Conservation (phyloP, 2,797 vertebrate species). For the Paratrypauchen microcephalus region DNA sequence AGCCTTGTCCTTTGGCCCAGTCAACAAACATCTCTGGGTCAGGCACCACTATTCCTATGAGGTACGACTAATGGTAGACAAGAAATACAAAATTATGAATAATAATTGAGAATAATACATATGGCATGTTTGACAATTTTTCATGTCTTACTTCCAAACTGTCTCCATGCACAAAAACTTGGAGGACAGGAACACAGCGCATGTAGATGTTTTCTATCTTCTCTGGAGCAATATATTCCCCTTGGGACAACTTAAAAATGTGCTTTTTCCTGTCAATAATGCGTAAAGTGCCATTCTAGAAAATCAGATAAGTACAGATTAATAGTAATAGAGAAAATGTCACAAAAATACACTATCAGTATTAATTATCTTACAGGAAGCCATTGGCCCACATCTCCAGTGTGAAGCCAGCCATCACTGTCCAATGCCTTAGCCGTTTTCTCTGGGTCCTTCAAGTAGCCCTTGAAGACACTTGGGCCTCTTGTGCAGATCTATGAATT, state of each 20-base stretch:
- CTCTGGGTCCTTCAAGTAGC: slow-evolving; percentile 77
- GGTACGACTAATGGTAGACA: slow-evolving; percentile 65
- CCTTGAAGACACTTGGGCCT: slow-evolving; percentile 78
- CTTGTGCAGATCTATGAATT: slow-evolving; percentile 75
- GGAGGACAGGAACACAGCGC: slow-evolving; percentile 74
- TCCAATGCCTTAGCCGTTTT: slow-evolving; percentile 76
- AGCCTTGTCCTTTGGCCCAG: slow-evolving; percentile 75
- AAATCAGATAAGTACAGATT: slow-evolving; percentile 3
- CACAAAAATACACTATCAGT: neutral
- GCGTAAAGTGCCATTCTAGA: slow-evolving; percentile 78
- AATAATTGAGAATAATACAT: neutral
- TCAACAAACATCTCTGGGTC: slow-evolving; percentile 77
- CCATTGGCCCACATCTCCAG: slow-evolving; percentile 82
- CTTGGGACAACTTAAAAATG: slow-evolving; percentile 83
- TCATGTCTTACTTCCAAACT: slow-evolving; percentile 74
- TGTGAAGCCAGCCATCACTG: slow-evolving; percentile 80
- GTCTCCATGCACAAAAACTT: slow-evolving; percentile 82
- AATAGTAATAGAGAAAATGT: neutral
- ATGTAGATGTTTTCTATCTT: slow-evolving; percentile 82
- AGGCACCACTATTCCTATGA: slow-evolving; percentile 79
- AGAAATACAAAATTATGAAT: fast-evolving
- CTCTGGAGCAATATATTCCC: slow-evolving; percentile 82
- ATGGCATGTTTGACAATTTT: neutral
- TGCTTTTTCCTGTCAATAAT: slow-evolving; percentile 84
- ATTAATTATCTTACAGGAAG: slow-evolving; percentile 68